phyloP scores from a whole-genome alignment of 2,797 vertebrate species.

The Oryzias dopingdopingensis region DNA sequence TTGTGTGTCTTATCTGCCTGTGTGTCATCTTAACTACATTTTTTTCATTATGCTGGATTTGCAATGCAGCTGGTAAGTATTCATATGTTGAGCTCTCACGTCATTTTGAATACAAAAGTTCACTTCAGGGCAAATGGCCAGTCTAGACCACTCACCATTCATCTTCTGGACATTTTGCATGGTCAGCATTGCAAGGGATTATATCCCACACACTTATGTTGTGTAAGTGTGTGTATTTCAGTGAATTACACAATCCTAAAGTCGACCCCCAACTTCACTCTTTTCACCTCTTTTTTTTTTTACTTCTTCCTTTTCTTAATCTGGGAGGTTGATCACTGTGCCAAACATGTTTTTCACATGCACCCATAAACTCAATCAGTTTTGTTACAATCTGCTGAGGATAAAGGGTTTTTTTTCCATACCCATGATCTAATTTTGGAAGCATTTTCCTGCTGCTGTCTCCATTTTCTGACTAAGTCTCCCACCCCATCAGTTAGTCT shows the following conservation, averaged over 20 bases:
- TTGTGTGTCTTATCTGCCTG: not conserved
- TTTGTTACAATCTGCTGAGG: constrained; percentile 24
- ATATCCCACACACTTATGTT: constrained; percentile 46
- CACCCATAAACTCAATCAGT: constrained; percentile 9
- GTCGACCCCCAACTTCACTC: constrained; percentile 4
- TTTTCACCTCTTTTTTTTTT: constrained; percentile 1
- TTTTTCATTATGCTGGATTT: not conserved
- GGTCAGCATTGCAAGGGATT: constrained; percentile 50
- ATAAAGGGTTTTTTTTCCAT: constrained; percentile 14
- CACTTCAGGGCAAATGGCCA: constrained; percentile 9
- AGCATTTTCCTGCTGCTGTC: constrained; percentile 10
- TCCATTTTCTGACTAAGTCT: constrained; percentile 15
- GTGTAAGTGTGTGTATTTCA: constrained; percentile 4
- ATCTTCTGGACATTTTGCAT: constrained; percentile 45
- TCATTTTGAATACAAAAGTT: constrained; percentile 18
- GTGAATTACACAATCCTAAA: constrained; percentile 12
- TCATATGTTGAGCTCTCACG: not conserved
- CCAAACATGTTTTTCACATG: constrained; percentile 12
- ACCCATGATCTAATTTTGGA: constrained; percentile 32
- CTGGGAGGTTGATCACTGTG: constrained; percentile 4
- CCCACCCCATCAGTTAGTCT: not conserved
- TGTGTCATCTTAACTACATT: not conserved
- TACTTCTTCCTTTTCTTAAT: not conserved
- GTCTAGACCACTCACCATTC: constrained; percentile 41
- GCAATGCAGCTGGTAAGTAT: not conserved